These are phyloP conservation scores for Psittacula echo DNA, from an alignment of 2,797 vertebrate species.

Conservation along the genomic window DNA sequence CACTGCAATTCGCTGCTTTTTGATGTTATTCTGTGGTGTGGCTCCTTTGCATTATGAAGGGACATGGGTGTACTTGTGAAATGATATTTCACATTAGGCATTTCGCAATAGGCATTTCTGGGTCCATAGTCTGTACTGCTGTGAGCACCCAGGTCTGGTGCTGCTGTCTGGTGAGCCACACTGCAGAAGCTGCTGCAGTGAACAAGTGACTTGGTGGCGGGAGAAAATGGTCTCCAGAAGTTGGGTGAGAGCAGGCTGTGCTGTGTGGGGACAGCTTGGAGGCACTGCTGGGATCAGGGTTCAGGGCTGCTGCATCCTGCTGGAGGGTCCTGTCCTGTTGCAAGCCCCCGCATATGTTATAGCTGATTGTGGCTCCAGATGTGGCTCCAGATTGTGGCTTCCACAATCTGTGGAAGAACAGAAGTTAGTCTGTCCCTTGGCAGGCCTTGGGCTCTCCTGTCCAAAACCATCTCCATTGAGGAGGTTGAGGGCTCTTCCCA, in stretches of 20 bases:
- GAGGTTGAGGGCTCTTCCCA: background rate
- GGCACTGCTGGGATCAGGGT: background rate
- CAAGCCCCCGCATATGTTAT: fast-evolving
- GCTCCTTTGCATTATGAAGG: fast-evolving
- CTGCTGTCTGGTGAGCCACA: fast-evolving
- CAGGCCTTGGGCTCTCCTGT: background rate
- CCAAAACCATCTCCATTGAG: background rate
- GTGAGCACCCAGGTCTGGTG: too few relatives aligned
- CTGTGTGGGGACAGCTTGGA: fast-evolving
- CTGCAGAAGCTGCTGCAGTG: fast-evolving
- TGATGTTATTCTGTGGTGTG: too few relatives aligned
- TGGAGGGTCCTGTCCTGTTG: fast-evolving
- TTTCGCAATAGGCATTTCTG: fast-evolving
- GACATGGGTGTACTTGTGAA: background rate
- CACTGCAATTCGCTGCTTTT: fast-evolving
- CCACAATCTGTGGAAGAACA: background rate
- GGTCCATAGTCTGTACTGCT: fast-evolving
- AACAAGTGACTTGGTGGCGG: fast-evolving
- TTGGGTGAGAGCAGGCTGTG: fast-evolving
- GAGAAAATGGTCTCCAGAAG: background rate
- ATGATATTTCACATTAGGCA: too few relatives aligned
- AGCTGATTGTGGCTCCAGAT: fast-evolving
- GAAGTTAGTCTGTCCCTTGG: background rate
- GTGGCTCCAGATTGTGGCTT: too few relatives aligned
- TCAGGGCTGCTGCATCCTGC: background rate